Base-by-base conservation (phyloP, 2,113 vertebrate species). In the Lepus americanus region DNA sequence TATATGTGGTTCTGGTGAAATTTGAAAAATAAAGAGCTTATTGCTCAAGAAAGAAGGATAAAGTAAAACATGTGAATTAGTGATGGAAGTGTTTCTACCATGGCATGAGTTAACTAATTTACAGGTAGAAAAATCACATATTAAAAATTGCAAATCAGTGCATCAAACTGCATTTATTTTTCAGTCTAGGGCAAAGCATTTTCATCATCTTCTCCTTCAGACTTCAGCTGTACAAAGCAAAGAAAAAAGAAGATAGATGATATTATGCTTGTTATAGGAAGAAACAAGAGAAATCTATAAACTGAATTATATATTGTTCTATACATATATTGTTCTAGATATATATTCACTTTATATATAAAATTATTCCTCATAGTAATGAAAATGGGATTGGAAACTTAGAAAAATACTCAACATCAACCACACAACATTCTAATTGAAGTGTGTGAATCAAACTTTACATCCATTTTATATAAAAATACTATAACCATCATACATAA, bases 381-480 rank as follows among this genome's bases (percentile, higher is more conserved):
- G 29, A 89, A 87, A 51, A 81, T 33, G 0, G 2, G 6, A 77
- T 73, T 49, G 59, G 9, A 90, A 94, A 92, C 79, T 69, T 73
- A 86, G 10, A 83, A 82, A 88, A 89, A 70, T 20, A 89, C 73
- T 94, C 27, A 27, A 79, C 8, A 33, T 80, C n/a, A 87, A 13
- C 7, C 23, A 66, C 20, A 66, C 1, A 49, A 51, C 9, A 79
- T 27, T 9, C 31, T 91, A 66, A 29, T 61, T 44, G 44, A 44
- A 44, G 44, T 82, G 23, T 81, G 69, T 89, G 93, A 85, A 77
- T 77, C 84, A 63, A 17, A 78, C 9, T 74, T 92, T 5, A 70
- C 72, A 3, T 3, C 31, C 14, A 72, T 72, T 83, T 76, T 87
- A 86, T 3, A 29, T 81, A 44, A 44, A 44, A 44, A 87, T 79